Conservation (phyloP, 1,140 invertebrate genomes). For the Arctopsyche grandis region DNA sequence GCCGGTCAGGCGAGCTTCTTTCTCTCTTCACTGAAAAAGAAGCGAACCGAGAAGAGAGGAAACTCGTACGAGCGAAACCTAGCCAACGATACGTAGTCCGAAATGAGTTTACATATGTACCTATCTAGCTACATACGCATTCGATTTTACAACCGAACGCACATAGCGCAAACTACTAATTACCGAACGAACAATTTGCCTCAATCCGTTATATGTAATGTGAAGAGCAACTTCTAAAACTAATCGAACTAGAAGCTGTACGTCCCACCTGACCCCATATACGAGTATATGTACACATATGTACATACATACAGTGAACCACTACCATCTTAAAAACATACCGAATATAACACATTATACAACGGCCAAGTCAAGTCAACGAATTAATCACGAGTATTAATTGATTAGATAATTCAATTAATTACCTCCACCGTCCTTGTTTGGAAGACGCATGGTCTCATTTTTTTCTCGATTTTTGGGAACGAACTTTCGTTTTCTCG, state of each 20-base stretch:
- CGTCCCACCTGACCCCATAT: not conserved
- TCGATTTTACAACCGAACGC: conserved; percentile 4
- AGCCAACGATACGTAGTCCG: not conserved
- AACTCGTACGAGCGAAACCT: not conserved
- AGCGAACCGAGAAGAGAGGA: conserved; percentile 5
- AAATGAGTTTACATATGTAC: not conserved
- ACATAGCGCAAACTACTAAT: conserved; percentile 15
- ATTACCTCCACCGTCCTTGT: no score
- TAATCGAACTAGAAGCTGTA: not conserved
- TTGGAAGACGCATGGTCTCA: no score
- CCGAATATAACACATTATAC: no score
- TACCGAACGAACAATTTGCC: not conserved
- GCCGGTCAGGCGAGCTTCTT: conserved; percentile 49
- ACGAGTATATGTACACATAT: no score
- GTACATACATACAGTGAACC: no score
- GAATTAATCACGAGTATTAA: no score
- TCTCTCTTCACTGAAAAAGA: conserved; percentile 24
- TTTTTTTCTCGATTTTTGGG: no score
- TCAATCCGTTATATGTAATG: not conserved
- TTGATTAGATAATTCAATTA: no score
- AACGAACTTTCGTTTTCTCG: conserved; percentile 10
- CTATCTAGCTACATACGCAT: not conserved
- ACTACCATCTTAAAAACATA: no score
- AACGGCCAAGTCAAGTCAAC: no score
- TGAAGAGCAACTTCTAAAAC: not conserved